phyloP scores from a whole-genome alignment of 2,888 invertebrate species.

The Perizoma flavofasciatum region DNA sequence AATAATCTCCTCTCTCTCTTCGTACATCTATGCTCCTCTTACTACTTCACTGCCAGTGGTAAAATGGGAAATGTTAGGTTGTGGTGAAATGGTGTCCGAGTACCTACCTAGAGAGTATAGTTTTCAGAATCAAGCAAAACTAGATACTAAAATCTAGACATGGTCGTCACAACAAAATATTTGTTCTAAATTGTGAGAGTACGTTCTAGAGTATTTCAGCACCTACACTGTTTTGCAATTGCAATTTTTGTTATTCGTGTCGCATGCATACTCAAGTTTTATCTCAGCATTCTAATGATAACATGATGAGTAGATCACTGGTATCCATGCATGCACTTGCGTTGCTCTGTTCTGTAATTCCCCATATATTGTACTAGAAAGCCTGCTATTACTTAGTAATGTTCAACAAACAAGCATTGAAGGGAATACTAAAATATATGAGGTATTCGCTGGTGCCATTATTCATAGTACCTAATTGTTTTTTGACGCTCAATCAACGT shows the following conservation, averaged over 20 bases:
- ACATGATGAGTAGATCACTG: constrained; percentile 11
- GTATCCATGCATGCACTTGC: background rate
- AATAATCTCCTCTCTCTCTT: too few species aligned
- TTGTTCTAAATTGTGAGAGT: constrained; percentile 20
- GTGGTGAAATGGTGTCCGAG: too few species aligned
- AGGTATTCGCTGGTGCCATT: too few species aligned
- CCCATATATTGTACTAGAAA: constrained; percentile 18
- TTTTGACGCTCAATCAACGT: too few species aligned
- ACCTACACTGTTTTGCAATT: constrained; percentile 20
- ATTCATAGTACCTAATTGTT: too few species aligned
- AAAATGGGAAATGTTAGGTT: too few species aligned
- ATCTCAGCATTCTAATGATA: constrained; percentile 17
- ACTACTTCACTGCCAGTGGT: too few species aligned
- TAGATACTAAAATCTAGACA: background rate
- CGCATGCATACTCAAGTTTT: constrained; percentile 9
- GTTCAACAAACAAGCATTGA: background rate
- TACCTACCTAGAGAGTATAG: too few species aligned
- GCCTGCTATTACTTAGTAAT: constrained; percentile 13
- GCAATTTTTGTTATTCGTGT: constrained; percentile 26
- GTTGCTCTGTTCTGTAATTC: constrained; percentile 13
- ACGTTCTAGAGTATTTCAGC: constrained; percentile 7
- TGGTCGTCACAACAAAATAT: constrained; percentile 1
- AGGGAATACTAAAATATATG: too few species aligned
- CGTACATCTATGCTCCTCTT: too few species aligned
- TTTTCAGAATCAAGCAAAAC: too few species aligned